A percentile compares a stretch with the other conserved stretches of the same genome.
These are phyloP conservation scores for Orussus abietinus DNA, from an alignment of 1,140 invertebrate genomes.

Conservation along the genomic window DNA sequence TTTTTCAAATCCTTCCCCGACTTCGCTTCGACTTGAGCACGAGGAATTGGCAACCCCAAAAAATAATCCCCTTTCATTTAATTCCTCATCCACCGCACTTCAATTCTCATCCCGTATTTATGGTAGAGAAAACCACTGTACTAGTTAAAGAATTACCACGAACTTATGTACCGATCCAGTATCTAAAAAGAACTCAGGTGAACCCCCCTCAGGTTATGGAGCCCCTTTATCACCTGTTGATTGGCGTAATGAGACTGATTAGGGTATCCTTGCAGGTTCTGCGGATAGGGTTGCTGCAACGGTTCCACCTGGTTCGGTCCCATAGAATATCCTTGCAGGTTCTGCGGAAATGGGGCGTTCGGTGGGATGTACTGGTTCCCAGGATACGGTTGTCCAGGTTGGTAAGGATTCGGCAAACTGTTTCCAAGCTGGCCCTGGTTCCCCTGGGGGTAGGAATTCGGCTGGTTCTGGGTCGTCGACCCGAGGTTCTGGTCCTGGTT, in stretches of 20 bases:
- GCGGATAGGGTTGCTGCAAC: conserved; percentile 18
- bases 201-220: too few species aligned
- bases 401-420: conserved; percentile 27
- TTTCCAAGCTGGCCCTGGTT: conserved; percentile 34
- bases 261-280: conserved; percentile 33
- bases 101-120: too few species aligned
- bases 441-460: conserved; percentile 15
- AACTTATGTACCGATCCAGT: too few species aligned
- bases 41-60: too few species aligned
- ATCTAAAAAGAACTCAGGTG: too few species aligned
- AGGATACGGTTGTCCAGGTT: conserved; percentile 1
- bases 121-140: too few species aligned
- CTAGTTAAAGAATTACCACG: too few species aligned
- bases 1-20: too few species aligned
- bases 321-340: conserved; percentile 22
- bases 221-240: conserved; percentile 49
- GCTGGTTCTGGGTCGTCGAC: conserved; percentile 18
- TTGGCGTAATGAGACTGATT: conserved; percentile 41
- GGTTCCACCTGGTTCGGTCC: conserved; percentile 17
- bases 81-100: too few species aligned
- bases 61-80: too few species aligned
- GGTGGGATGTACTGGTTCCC: conserved; percentile 20
- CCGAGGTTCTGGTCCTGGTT: conserved; percentile 28
- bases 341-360: conserved; percentile 24
- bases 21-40: too few species aligned